Base-by-base conservation (phyloP, 2,888 invertebrate species). In the Argynnis bischoffii region DNA sequence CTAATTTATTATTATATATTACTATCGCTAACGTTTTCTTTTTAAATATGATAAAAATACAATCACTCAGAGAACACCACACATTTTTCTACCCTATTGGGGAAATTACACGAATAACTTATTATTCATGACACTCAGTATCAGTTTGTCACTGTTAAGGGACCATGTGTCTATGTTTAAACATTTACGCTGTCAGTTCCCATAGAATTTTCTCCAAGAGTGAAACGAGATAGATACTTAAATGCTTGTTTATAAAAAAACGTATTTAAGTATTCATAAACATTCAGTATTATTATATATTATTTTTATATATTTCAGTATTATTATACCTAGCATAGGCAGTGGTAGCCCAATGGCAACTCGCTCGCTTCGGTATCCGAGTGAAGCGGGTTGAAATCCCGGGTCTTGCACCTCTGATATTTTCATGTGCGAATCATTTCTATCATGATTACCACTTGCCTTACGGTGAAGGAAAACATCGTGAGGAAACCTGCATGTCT, bases 161-260 rank as follows among this genome's bases (percentile, higher is more conserved):
- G 63, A 67, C 61, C 66, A 46, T 47, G 60, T 51, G 55, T 50
- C 60, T 64, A n/a, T 61, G 50, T 69, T 71, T 71, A 71, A 69
- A 60, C 71, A 69, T 67, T 71, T 69, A 71, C 54, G 64, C 64
- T 71, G 71, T 71, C 71, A 64, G 56, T 54, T 57, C 41, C 55
- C 50, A 57, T 68, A 63, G 57, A 50, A 68, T 68, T 70, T 65
- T 55, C 70, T 63, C 46, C 46, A 61, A 48, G 41, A 63, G 65
- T 68, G 63, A 63, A 59, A 68, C 64, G 26, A 65, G 61, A 56
- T 53, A 53, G 55, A n/a, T 51, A 66, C 35, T 55, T 60, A 55
- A 60, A 15, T 47, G 41, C 50, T 13, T 50, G 47, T 50, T 8
- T 18, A 59, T 48, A 60, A 54, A 66, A 65, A 54, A 55, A 15